Evolutionary conservation across 2,797 vertebrate species (phyloP).

Genomic region (Naso thynnoides): DNA sequence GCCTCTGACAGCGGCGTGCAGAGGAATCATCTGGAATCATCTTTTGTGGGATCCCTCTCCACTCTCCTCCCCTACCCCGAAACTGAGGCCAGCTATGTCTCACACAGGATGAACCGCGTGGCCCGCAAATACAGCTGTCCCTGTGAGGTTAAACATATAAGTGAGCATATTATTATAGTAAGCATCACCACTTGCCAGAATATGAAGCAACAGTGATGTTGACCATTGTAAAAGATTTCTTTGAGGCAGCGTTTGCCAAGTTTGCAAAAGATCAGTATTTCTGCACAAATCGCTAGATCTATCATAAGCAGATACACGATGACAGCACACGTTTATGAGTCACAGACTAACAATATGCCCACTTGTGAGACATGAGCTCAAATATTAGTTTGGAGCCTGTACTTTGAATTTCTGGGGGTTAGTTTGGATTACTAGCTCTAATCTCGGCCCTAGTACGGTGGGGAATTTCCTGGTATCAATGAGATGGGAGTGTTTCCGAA

Average conservation of each 20-base stretch:
- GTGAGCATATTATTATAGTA: conserved; percentile 42
- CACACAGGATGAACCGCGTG: conserved; percentile 42
- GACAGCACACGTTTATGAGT: conserved; percentile 76
- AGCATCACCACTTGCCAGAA: conserved; percentile 17
- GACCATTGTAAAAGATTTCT: conserved; percentile 49
- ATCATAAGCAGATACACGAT: conserved; percentile 71
- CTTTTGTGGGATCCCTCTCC: conserved; percentile 62
- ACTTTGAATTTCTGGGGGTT: conserved; percentile 81
- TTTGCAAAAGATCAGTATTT: conserved; percentile 73
- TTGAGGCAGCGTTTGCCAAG: conserved; percentile 49
- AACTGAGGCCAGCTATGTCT: conserved; percentile 50
- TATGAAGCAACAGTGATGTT: conserved; percentile 44
- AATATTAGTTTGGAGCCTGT: conserved; percentile 82
- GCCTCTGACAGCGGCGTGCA: conserved; percentile 67
- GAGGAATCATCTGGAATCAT: conserved; percentile 81
- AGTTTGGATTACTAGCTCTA: conserved; percentile 80
- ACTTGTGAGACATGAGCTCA: conserved; percentile 82
- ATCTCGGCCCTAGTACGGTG: conserved; percentile 70
- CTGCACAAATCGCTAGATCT: conserved; percentile 69
- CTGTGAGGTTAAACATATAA: conserved; percentile 39
- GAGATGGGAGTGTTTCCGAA: conserved; percentile 82
- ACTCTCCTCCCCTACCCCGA: conserved; percentile 39
- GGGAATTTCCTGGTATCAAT: conserved; percentile 80
- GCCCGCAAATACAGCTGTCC: conserved; percentile 14
- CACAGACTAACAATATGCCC: conserved; percentile 75